Evolutionary conservation across 2,888 invertebrate genomes (phyloP).

Genomic region (Trissoscelio sp.): DNA sequence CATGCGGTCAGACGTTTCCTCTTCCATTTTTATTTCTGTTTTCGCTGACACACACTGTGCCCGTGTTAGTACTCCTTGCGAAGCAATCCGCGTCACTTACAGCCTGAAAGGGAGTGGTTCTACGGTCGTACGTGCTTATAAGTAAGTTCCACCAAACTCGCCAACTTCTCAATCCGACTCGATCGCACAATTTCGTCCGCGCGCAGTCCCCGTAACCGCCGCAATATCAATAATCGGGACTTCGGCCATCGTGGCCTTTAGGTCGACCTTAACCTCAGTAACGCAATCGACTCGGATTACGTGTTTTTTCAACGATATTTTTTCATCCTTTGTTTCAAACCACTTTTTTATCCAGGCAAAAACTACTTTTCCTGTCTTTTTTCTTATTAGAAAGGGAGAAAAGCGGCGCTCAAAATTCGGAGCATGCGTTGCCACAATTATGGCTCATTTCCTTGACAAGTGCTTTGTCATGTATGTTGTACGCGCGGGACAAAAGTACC

Average conservation of each 20-base stretch:
- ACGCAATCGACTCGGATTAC: slow-evolving; percentile 44
- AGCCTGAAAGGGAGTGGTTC: slow-evolving; percentile 78
- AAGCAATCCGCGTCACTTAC: slow-evolving; percentile 74
- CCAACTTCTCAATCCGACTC: neutral
- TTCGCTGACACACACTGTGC: slow-evolving; percentile 76
- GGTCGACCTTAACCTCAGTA: slow-evolving; percentile 78
- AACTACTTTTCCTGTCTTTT: no score
- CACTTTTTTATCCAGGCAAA: no score
- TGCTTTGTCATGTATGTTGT: slow-evolving; percentile 41
- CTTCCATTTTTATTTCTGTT: slow-evolving; percentile 70
- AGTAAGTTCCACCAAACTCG: slow-evolving; percentile 74
- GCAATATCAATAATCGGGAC: slow-evolving; percentile 40
- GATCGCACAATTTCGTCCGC: slow-evolving; percentile 4
- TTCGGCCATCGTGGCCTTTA: slow-evolving; percentile 78
- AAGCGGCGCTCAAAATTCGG: no score
- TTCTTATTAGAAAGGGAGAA: no score
- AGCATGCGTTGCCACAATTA: slow-evolving; percentile 9
- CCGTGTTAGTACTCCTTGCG: slow-evolving; percentile 77
- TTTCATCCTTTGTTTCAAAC: neutral
- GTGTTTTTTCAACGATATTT: slow-evolving; percentile 1
- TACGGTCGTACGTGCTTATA: slow-evolving; percentile 79
- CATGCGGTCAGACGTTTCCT: slow-evolving; percentile 60
- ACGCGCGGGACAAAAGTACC: neutral
- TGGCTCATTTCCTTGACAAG: slow-evolving; percentile 31
- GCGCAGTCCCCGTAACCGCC: neutral